Evolutionary conservation across 2,113 vertebrate genomes (phyloP).

Genomic region (Cryptomyrus ogoouensis): DNA sequence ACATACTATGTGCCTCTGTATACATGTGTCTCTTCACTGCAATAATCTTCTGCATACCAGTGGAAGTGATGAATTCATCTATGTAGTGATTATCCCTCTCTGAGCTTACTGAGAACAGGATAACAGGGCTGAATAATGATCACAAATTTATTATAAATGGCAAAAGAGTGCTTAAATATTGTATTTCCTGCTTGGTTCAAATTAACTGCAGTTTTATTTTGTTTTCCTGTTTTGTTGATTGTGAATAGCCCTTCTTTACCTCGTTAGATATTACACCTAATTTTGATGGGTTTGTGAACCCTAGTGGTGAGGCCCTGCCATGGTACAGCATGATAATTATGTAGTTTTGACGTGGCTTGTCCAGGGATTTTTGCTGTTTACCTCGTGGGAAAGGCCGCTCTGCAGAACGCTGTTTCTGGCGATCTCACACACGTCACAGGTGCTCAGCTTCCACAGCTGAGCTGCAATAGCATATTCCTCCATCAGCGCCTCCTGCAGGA

Average conservation of each 20-base stretch:
- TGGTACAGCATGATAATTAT: not conserved
- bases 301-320: not conserved
- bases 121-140: not conserved
- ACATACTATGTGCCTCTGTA: not conserved
- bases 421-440: conserved; percentile 92
- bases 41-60: not conserved
- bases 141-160: not conserved
- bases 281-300: not conserved
- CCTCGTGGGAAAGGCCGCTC: conserved; percentile 88
- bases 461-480: conserved; percentile 96
- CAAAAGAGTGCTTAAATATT: not conserved
- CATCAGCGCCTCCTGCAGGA: conserved; percentile 82
- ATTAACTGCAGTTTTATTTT: not conserved
- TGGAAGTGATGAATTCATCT: not conserved
- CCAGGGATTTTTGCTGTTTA: conserved; percentile 28
- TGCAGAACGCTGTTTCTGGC: conserved; percentile 94
- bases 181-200: not conserved
- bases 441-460: conserved; percentile 97
- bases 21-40: not conserved
- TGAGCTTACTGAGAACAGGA: not conserved
- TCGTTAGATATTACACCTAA: not conserved
- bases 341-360: not conserved
- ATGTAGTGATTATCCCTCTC: not conserved
- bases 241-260: not conserved
- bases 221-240: not conserved